Conservation (phyloP, 2,113 vertebrate species). For the Grammomys dolichurus region DNA sequence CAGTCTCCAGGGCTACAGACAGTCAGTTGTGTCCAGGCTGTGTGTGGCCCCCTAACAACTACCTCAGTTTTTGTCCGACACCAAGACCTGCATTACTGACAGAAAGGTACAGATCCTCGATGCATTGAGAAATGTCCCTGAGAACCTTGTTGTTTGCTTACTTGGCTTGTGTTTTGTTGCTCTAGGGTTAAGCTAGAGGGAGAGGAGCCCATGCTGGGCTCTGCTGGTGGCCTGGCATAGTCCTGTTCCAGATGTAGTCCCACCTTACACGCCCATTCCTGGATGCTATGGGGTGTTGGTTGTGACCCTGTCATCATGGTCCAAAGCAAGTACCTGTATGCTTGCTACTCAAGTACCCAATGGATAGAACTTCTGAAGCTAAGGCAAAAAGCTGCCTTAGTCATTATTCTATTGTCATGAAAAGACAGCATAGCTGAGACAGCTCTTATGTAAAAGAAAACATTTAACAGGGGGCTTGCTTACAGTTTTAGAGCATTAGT, state of each 20-base stretch:
- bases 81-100: not conserved
- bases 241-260: too few relatives aligned
- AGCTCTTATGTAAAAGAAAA: too few relatives aligned
- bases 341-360: not conserved
- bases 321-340: not conserved
- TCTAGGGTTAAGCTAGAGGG: not conserved
- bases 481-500: not conserved
- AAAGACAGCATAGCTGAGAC: not conserved
- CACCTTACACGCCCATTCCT: not conserved
- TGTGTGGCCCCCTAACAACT: not conserved
- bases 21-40: not conserved
- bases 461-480: too few relatives aligned
- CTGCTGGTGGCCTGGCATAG: not conserved
- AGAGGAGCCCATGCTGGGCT: not conserved
- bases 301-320: not conserved
- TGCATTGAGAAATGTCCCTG: not conserved
- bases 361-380: not conserved
- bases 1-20: not conserved
- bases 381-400: not conserved
- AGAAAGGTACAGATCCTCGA: not conserved
- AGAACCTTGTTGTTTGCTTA: not conserved
- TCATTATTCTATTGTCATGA: not conserved
- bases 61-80: not conserved
- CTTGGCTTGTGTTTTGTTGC: not conserved
- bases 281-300: not conserved